A percentile compares a stretch with the other conserved stretches of the same genome.
Evolutionary conservation across 1,140 invertebrate genomes (phyloP).

Genomic region (Cryptotermes secundus): DNA sequence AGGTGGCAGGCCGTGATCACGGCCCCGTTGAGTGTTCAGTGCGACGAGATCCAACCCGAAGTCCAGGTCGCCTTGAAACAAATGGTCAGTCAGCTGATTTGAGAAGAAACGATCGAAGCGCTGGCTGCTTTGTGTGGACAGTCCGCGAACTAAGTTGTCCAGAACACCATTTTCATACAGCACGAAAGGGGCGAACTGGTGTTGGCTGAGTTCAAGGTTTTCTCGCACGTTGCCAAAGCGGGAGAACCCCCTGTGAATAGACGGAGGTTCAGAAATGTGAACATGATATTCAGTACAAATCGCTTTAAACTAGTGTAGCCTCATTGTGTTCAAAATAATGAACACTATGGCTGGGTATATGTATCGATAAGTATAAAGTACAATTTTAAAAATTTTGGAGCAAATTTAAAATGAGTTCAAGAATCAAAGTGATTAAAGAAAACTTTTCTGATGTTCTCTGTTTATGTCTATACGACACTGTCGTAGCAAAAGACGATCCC

Average conservation of each 20-base stretch:
- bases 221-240: slow-evolving; percentile 51
- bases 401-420: too few relatives aligned
- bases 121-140: slow-evolving; percentile 55
- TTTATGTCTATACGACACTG: too few relatives aligned
- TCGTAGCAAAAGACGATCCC: too few relatives aligned
- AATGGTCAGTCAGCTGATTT: slow-evolving; percentile 60
- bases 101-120: slow-evolving; percentile 55
- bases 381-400: too few relatives aligned
- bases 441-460: too few relatives aligned
- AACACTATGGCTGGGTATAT: too few relatives aligned
- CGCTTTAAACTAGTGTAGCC: too few relatives aligned
- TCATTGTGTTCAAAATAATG: too few relatives aligned
- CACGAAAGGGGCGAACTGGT: slow-evolving; percentile 54
- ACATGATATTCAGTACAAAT: too few relatives aligned
- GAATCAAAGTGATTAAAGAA: too few relatives aligned
- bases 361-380: too few relatives aligned
- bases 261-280: neutral
- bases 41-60: slow-evolving; percentile 67
- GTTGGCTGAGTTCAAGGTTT: slow-evolving; percentile 55
- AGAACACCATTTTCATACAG: slow-evolving; percentile 51
- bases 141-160: slow-evolving; percentile 55
- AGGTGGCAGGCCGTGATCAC: slow-evolving; percentile 67
- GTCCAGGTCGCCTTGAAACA: slow-evolving; percentile 54
- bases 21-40: slow-evolving; percentile 67
- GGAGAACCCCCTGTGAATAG: slow-evolving; percentile 46